phyloP scores from a whole-genome alignment of 2,797 vertebrate species.

The Thalassophryne amazonica region DNA sequence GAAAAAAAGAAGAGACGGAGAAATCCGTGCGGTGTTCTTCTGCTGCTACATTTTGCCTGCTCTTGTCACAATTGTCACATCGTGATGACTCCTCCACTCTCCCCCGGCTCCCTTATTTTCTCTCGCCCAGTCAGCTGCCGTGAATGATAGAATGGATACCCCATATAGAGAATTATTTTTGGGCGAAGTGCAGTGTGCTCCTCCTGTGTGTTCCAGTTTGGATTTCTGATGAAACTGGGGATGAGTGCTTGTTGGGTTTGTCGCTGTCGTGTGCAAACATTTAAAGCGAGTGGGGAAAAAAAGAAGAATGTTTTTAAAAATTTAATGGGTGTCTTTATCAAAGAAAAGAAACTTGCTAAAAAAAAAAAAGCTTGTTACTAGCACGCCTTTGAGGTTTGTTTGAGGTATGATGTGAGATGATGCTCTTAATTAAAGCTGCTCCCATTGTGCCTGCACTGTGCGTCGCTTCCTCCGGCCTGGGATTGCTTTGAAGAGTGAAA shows the following conservation, averaged over 20 bases:
- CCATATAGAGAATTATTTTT: conserved; percentile 75
- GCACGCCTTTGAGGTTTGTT: conserved; percentile 60
- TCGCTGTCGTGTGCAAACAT: conserved; percentile 36
- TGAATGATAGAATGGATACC: conserved; percentile 77
- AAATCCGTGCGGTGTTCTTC: conserved; percentile 93
- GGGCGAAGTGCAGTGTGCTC: conserved; percentile 66
- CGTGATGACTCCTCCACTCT: conserved; percentile 85
- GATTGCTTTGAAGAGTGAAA: conserved; percentile 66
- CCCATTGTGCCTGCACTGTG: conserved; percentile 60
- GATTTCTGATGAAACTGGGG: conserved; percentile 44
- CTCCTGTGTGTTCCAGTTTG: conserved; percentile 56
- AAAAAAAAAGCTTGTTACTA: conserved; percentile 53
- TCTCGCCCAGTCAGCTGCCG: conserved; percentile 70
- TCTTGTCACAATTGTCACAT: conserved; percentile 99
- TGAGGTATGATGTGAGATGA: conserved; percentile 62
- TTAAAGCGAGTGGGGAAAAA: conserved; percentile 42
- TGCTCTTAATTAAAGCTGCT: conserved; percentile 74
- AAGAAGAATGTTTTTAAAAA: conserved; percentile 32
- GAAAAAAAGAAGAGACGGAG: conserved; percentile 85
- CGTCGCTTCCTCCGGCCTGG: conserved; percentile 54
- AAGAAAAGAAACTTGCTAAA: conserved; percentile 57
- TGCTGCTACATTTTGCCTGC: conserved; percentile 91
- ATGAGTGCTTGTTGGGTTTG: conserved; percentile 17
- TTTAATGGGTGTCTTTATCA: conserved; percentile 54
- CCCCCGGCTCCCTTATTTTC: conserved; percentile 63